Evolutionary conservation across 1,140 invertebrate genomes (phyloP), one percentile per base, ranked within the genome.

Genomic region (Charaxes varanes): DNA sequence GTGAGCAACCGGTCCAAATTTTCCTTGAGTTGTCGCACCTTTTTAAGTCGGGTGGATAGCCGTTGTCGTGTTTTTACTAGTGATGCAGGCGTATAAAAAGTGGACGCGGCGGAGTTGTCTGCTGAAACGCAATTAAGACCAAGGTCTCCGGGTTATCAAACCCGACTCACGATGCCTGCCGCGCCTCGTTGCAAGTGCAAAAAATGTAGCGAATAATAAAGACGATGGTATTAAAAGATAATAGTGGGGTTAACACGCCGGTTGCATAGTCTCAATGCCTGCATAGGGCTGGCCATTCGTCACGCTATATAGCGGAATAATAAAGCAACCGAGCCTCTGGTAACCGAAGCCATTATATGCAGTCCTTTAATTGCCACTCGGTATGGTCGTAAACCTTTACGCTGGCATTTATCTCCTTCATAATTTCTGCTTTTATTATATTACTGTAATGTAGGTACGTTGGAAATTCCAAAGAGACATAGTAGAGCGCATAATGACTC

Each of bases 81-180:
- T 71, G 64, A 79, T 82, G 78, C 78, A 80, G 68, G 69, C 69
- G 61, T 59, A 82, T 82, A 82, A 80, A 82, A 82, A 82, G 72
- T 77, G 66, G 73, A 59, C 78, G 52, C 68, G 62, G 76, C 63
- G 62, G 73, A 80, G 70, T 80, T 68, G 78, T 70, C 73, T 65
- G 78, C 67, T 73, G 62, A 65, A 72, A 65, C 74, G 74, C 76
- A 82, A 82, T 82, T 82, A 82, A 82, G 73, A 80, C 76, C 76
- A 82, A 80, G 76, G 78, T 82, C 78, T 77, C 55, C 76, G 62
- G 78, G 78, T 82, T 82, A 82, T 82, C 78, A 82, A 82, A 82
- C 78, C 61, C 73, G 64, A 65, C 62, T 68, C 52, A 58, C 54
- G 54, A 47, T 57, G 37, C 59, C 55, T 45, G 65, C 67, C 69